phyloP scores from a whole-genome alignment of 2,888 invertebrate species.

The Drosophila falleni region DNA sequence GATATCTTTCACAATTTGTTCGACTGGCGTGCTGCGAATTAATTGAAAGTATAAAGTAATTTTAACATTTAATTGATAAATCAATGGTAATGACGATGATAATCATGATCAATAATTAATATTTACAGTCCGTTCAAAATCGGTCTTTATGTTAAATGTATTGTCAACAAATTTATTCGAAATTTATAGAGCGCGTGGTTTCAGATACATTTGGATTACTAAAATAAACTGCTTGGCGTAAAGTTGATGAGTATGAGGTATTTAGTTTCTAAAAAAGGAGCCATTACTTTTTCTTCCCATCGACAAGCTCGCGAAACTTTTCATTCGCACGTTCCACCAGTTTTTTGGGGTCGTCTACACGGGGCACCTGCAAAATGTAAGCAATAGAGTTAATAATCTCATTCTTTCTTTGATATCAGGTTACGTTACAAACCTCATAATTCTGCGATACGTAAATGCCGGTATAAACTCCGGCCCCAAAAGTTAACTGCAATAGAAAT shows the following conservation, averaged over 20 bases:
- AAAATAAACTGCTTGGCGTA: conserved; percentile 28
- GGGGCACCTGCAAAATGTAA: conserved; percentile 89
- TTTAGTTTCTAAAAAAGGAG: neutral
- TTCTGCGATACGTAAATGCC: conserved; percentile 91
- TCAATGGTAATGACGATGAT: neutral
- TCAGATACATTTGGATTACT: conserved; percentile 10
- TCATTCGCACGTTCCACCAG: conserved; percentile 87
- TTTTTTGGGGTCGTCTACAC: conserved; percentile 93
- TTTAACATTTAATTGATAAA: neutral
- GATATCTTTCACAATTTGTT: conserved; percentile 74
- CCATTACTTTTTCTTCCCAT: conserved; percentile 87
- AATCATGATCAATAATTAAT: neutral
- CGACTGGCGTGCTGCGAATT: conserved; percentile 67
- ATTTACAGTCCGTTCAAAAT: neutral
- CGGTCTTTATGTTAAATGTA: neutral
- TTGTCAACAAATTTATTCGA: conserved; percentile 30
- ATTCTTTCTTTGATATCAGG: neutral
- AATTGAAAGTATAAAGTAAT: neutral
- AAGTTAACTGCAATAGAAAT: conserved; percentile 87
- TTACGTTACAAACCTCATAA: conserved; percentile 87
- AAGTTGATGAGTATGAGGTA: conserved; percentile 4
- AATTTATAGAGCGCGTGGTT: conserved; percentile 9
- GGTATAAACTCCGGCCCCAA: conserved; percentile 89
- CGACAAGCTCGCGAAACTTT: conserved; percentile 86
- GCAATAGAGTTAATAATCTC: neutral